phyloP scores from a whole-genome alignment of 2,113 vertebrate genomes.

The Grammomys surdaster region DNA sequence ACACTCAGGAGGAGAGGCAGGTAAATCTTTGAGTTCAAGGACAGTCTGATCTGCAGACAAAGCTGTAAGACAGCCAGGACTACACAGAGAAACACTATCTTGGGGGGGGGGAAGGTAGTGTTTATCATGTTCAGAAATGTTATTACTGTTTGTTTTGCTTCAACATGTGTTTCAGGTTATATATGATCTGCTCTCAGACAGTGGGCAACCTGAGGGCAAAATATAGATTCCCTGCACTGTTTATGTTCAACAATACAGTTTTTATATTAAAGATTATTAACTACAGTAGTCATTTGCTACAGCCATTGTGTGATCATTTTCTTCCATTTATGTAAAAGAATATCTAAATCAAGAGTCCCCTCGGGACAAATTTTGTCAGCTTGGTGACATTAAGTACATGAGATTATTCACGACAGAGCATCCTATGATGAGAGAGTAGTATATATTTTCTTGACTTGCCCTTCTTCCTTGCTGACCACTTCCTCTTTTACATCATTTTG shows the following conservation, averaged over 20 bases:
- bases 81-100: not conserved
- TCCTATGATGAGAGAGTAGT: not conserved
- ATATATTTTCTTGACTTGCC: not conserved
- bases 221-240: not conserved
- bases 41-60: not conserved
- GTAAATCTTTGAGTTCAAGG: not conserved
- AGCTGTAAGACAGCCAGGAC: not conserved
- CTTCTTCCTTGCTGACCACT: not conserved
- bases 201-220: slow-evolving; percentile 5
- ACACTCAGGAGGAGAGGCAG: not conserved
- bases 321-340: not conserved
- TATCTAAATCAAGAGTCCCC: not conserved
- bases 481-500: slow-evolving; percentile 9
- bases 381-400: not conserved
- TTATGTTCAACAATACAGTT: not conserved
- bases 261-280: not conserved
- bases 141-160: not conserved
- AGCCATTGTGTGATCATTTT: not conserved
- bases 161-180: not conserved
- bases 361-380: not conserved
- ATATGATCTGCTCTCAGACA: not conserved
- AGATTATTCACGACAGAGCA: not conserved
- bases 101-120: not conserved
- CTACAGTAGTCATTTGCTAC: not conserved
- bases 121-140: slow-evolving; percentile 10